Evolutionary conservation across 2,888 invertebrate species (phyloP).

Genomic region (Eupithecia centaureata): DNA sequence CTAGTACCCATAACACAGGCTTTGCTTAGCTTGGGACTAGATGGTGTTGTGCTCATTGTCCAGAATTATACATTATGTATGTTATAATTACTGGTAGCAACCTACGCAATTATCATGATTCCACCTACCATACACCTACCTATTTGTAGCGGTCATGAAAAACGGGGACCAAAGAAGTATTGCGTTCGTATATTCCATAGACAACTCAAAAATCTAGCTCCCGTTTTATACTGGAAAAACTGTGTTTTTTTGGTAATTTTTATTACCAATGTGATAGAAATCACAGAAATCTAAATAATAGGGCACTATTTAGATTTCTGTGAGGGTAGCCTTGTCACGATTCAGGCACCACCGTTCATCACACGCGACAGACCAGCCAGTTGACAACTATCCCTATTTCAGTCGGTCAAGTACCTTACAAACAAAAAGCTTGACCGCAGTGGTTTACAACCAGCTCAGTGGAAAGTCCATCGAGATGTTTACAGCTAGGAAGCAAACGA

Average conservation of each 20-base stretch:
- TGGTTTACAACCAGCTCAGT: constrained; percentile 32
- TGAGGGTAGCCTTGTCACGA: not conserved
- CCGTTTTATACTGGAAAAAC: too few relatives aligned
- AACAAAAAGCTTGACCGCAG: not conserved
- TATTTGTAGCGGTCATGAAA: not conserved
- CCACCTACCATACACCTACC: not conserved
- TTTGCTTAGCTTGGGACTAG: too few relatives aligned
- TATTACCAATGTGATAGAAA: too few relatives aligned
- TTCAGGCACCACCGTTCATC: not conserved
- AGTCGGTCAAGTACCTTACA: not conserved
- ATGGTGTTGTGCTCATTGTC: too few relatives aligned
- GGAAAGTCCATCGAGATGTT: constrained; percentile 25
- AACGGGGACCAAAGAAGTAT: not conserved
- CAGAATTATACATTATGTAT: too few relatives aligned
- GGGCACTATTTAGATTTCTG: too few relatives aligned
- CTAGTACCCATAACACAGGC: too few relatives aligned
- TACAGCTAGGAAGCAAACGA: constrained; percentile 17
- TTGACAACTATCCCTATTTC: not conserved
- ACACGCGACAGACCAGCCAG: not conserved
- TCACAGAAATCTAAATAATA: too few relatives aligned
- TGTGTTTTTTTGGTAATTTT: too few relatives aligned
- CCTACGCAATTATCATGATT: not conserved
- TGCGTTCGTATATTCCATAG: too few relatives aligned
- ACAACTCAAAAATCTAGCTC: too few relatives aligned
- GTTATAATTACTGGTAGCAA: not conserved